Conservation (phyloP, 1,140 invertebrate genomes). For the Drosophila ironensis region DNA sequence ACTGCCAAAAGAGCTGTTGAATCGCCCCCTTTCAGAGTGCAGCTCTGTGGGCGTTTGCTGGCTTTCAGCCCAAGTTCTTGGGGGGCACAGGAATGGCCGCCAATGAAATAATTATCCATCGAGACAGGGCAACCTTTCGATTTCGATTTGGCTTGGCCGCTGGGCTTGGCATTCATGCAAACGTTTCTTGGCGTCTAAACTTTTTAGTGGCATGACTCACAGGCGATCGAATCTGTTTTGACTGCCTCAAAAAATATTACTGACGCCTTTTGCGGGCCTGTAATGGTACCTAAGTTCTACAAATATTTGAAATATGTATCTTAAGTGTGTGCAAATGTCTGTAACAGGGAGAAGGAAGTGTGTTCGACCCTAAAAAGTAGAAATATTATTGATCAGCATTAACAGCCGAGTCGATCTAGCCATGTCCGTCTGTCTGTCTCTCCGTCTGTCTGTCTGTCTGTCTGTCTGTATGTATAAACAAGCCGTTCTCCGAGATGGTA, state of each 20-base stretch:
- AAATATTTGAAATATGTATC: too few species aligned
- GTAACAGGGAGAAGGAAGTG: too few species aligned
- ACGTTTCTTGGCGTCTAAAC: conserved; percentile 6
- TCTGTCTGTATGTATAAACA: too few species aligned
- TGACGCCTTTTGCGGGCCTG: not conserved
- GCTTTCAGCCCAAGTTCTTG: conserved; percentile 6
- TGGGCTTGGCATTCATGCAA: conserved; percentile 26
- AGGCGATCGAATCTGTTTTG: conserved; percentile 9
- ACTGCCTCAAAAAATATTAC: conserved; percentile 2
- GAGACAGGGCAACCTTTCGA: conserved; percentile 24
- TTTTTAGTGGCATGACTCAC: conserved; percentile 21
- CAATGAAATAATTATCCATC: conserved; percentile 32
- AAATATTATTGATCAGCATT: too few species aligned
- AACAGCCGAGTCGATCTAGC: too few species aligned
- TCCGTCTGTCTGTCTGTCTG: too few species aligned
- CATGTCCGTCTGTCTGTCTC: too few species aligned
- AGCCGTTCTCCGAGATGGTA: too few species aligned
- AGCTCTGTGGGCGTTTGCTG: conserved; percentile 14
- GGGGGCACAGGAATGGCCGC: conserved; percentile 9
- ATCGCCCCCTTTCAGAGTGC: not conserved
- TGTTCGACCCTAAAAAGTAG: too few species aligned
- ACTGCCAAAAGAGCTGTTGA: conserved; percentile 2
- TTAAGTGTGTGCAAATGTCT: too few species aligned
- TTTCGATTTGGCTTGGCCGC: conserved; percentile 16
- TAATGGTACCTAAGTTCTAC: not conserved